These are phyloP conservation scores for Dryomyza anilis DNA, from an alignment of 2,888 invertebrate genomes.

Conservation along the genomic window DNA sequence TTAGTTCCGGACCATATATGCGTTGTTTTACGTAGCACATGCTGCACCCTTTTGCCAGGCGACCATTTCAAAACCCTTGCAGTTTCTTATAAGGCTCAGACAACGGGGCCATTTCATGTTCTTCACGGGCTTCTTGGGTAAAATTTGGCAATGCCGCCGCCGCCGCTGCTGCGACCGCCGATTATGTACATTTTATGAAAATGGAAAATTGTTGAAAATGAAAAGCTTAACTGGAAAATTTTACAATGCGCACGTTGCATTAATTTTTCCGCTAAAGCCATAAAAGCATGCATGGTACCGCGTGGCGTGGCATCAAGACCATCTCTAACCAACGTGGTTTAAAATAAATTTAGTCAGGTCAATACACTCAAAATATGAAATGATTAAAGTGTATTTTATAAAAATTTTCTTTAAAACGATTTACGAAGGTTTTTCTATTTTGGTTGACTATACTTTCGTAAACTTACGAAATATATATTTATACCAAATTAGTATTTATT, in stretches of 20 bases:
- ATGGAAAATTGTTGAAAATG: conserved; percentile 18
- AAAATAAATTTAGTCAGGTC: no score
- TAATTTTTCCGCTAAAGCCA: conserved; percentile 44
- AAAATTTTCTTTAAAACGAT: no score
- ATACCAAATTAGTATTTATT: no score
- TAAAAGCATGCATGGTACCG: conserved; percentile 4
- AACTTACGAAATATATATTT: no score
- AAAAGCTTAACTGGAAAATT: conserved; percentile 35
- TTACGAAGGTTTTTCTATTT: no score
- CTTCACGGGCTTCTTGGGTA: conserved; percentile 3
- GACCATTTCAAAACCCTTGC: conserved; percentile 3
- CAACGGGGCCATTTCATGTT: conserved; percentile 32
- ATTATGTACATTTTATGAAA: conserved; percentile 17
- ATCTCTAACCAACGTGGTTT: background rate
- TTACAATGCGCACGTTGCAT: conserved; percentile 56
- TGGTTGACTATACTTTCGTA: no score
- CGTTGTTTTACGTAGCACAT: background rate
- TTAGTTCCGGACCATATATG: conserved; percentile 27
- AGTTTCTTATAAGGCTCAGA: conserved; percentile 48
- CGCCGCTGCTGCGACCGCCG: background rate
- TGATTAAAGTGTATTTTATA: no score
- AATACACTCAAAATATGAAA: no score
- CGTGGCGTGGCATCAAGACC: no score
- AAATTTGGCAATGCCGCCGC: background rate
- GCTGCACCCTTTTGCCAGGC: background rate